Conservation (phyloP, 2,113 vertebrate genomes). For the Oryzias curvinotus region DNA sequence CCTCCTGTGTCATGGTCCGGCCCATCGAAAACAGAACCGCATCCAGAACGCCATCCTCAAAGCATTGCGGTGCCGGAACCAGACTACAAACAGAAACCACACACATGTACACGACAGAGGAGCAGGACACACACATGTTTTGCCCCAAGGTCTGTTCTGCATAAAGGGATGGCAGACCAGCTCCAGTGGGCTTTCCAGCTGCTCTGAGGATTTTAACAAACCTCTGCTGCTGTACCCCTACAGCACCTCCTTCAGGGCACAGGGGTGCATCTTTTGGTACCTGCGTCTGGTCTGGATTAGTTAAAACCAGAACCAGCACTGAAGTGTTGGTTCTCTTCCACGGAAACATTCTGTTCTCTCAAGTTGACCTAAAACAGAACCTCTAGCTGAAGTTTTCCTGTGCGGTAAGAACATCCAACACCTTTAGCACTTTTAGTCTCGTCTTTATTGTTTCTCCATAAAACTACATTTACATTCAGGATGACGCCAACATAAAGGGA, state of each 20-base stretch:
- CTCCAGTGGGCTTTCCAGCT: too few relatives aligned
- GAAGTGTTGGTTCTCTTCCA: too few relatives aligned
- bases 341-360: too few relatives aligned
- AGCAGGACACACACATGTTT: not conserved
- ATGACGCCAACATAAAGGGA: constrained; percentile 3
- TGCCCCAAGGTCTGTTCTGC: too few relatives aligned
- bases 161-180: not conserved
- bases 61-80: constrained; percentile 36
- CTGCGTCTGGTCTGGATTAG: too few relatives aligned
- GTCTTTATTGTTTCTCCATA: not conserved
- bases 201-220: too few relatives aligned
- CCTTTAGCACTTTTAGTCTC: not conserved
- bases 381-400: too few relatives aligned
- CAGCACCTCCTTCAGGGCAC: too few relatives aligned
- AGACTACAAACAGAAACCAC: constrained; percentile 42
- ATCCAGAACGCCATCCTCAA: constrained; percentile 83
- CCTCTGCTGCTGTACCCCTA: too few relatives aligned
- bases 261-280: too few relatives aligned
- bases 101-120: not conserved
- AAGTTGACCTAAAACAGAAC: too few relatives aligned
- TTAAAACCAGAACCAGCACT: too few relatives aligned
- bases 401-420: not conserved
- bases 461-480: not conserved
- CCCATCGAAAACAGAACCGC: constrained; percentile 86
- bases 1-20: constrained; percentile 90